phyloP scores from a whole-genome alignment of 2,113 vertebrate genomes.

The Campylomormyrus numenius region DNA sequence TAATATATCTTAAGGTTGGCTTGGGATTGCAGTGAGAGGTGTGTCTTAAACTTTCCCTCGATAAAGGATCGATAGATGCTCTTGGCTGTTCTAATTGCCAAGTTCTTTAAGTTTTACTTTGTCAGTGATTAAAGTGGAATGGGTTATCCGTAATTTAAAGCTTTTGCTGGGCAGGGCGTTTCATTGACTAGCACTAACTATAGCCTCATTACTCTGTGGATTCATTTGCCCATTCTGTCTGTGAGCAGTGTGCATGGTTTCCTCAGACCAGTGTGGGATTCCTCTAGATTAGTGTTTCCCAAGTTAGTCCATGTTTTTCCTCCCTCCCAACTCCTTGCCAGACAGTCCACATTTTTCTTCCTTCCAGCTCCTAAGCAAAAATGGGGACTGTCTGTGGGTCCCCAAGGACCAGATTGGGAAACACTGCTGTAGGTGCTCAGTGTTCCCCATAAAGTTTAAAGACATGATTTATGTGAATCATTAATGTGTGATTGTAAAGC shows the following conservation, averaged over 20 bases:
- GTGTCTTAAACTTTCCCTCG: neutral
- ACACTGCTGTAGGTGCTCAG: neutral
- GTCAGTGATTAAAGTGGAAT: neutral
- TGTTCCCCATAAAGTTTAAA: neutral
- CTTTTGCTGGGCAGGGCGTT: neutral
- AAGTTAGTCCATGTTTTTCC: neutral
- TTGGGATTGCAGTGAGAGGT: neutral
- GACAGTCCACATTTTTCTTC: neutral
- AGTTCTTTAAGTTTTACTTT: conserved; percentile 5
- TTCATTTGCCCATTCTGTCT: neutral
- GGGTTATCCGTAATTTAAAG: neutral
- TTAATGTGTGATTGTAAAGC: neutral
- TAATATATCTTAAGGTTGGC: neutral
- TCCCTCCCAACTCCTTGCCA: neutral
- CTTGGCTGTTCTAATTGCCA: neutral
- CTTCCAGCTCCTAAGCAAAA: neutral
- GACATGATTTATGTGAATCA: neutral
- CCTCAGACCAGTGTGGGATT: neutral
- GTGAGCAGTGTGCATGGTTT: neutral
- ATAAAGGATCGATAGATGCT: neutral
- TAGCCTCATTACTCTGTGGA: neutral
- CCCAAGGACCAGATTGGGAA: neutral
- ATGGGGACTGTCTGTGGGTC: neutral
- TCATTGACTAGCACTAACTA: neutral
- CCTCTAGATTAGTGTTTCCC: neutral